Percentiles rank a stretch among this genome's conserved stretches.
phyloP scores from a whole-genome alignment of 2,113 vertebrate species.

The Piprites chloris region DNA sequence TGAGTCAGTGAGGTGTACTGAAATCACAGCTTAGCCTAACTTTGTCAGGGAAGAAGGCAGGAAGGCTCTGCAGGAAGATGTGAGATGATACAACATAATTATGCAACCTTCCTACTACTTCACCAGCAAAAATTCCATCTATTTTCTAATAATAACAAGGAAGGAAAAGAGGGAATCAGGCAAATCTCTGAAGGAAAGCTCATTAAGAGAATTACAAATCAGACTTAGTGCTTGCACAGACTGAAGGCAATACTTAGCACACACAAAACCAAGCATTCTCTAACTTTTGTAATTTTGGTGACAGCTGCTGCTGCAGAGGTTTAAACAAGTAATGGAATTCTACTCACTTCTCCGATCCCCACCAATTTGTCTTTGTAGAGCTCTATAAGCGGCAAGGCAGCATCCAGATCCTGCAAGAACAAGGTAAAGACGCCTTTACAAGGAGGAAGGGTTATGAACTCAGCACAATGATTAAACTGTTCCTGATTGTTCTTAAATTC shows the following conservation, averaged over 20 bases:
- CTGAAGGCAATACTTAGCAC: background rate
- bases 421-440: background rate
- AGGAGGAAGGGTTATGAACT: background rate
- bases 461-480: background rate
- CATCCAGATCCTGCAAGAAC: conserved; percentile 84
- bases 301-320: background rate
- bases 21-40: background rate
- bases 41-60: background rate
- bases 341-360: conserved; percentile 90
- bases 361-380: conserved; percentile 86
- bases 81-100: background rate
- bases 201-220: background rate
- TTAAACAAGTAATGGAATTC: background rate
- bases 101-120: background rate
- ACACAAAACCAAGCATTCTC: background rate
- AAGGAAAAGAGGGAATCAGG: background rate
- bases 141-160: background rate
- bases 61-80: background rate
- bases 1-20: background rate
- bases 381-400: conserved; percentile 88
- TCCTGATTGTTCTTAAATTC: background rate
- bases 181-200: background rate
- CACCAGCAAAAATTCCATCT: background rate
- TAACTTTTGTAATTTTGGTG: background rate
- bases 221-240: background rate